Conservation (phyloP, 35 echinoderm and acorn worm species). For the Heliocidaris erythrogramma region DNA sequence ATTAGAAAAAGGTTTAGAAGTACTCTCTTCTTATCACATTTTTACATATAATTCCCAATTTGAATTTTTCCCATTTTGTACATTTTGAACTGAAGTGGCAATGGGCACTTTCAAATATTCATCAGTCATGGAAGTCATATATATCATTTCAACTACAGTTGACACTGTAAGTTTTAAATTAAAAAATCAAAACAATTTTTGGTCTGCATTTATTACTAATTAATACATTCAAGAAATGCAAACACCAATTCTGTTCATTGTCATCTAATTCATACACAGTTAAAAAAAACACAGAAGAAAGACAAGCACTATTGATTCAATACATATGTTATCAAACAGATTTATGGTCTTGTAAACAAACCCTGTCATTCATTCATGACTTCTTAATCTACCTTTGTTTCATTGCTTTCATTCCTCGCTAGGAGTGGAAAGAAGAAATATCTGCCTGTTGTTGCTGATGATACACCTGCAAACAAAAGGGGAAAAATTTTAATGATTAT, state of each 20-base stretch:
- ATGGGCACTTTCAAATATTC: not conserved
- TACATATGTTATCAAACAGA: too few species aligned
- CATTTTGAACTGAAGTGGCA: not conserved
- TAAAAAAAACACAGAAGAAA: too few species aligned
- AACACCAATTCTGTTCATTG: too few species aligned
- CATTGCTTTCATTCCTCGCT: conserved; percentile 70
- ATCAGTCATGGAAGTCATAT: not conserved
- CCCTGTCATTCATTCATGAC: too few species aligned
- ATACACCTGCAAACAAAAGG: conserved; percentile 63
- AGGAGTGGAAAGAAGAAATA: conserved; percentile 62
- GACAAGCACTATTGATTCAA: too few species aligned
- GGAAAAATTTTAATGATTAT: not conserved
- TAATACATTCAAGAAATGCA: too few species aligned
- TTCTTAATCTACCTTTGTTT: conserved; percentile 64
- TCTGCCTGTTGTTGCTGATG: conserved; percentile 49
- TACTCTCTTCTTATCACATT: not conserved
- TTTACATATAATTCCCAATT: not conserved
- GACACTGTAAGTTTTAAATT: too few species aligned
- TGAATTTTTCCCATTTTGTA: not conserved
- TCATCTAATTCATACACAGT: too few species aligned
- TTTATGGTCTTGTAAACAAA: too few species aligned
- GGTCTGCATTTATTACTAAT: too few species aligned
- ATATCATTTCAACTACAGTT: too few species aligned
- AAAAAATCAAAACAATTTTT: too few species aligned
- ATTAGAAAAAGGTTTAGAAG: not conserved